Conservation (phyloP, 2,888 invertebrate species). For the Ptilodon capucinus region DNA sequence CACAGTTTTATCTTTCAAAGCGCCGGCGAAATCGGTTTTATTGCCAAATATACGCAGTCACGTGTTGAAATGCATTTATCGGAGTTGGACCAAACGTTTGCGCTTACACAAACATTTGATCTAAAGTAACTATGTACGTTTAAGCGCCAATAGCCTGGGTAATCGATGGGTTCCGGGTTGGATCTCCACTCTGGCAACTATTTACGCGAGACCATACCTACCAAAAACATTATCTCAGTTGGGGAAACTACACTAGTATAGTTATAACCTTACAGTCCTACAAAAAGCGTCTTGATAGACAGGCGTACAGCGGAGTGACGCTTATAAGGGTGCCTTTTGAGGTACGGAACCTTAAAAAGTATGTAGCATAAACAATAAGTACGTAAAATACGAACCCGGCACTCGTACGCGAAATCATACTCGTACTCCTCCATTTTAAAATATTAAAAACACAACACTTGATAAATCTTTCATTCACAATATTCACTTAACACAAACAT, state of each 20-base stretch:
- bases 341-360: too few species aligned
- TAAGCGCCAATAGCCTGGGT: too few species aligned
- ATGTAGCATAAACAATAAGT: constrained; percentile 3
- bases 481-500: constrained; percentile 54
- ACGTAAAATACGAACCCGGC: constrained; percentile 81
- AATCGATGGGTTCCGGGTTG: too few species aligned
- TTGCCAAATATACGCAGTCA: constrained; percentile 8
- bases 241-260: too few species aligned
- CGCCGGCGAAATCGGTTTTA: background rate
- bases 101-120: constrained; percentile 5
- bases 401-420: constrained; percentile 86
- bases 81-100: constrained; percentile 9
- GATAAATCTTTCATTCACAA: constrained; percentile 34
- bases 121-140: too few species aligned
- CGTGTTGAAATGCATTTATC: constrained; percentile 11
- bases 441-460: constrained; percentile 49
- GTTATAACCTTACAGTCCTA: too few species aligned
- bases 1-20: background rate
- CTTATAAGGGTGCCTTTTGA: too few species aligned
- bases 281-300: too few species aligned
- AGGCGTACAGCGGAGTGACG: too few species aligned
- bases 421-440: constrained; percentile 79
- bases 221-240: too few species aligned
- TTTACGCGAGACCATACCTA: too few species aligned
- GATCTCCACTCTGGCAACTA: too few species aligned